A percentile compares a stretch with the other conserved stretches of the same genome.
Evolutionary conservation across 2,113 vertebrate genomes (phyloP).

Genomic region (Pelusios castaneus): DNA sequence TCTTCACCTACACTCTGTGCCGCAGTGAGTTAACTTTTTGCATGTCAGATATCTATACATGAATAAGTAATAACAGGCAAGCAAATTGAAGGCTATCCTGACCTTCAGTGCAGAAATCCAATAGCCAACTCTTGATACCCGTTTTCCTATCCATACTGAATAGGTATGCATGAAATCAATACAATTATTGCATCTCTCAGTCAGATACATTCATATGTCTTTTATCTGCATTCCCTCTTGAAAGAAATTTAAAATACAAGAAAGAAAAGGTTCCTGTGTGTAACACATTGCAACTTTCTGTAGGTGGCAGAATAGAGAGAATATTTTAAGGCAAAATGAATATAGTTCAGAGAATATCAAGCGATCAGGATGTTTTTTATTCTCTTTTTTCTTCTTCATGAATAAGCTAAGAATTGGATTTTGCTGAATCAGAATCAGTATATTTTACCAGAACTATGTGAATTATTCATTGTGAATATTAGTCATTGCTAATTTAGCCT

Average conservation of each 20-base stretch:
- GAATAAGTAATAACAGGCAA: neutral
- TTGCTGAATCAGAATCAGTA: neutral
- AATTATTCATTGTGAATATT: neutral
- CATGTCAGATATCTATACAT: neutral
- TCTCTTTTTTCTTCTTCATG: accelerated
- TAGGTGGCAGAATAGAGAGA: neutral
- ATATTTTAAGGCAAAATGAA: neutral
- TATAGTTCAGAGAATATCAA: neutral
- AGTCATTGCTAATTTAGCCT: neutral
- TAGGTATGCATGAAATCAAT: neutral
- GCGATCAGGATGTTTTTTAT: neutral
- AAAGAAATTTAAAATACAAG: neutral
- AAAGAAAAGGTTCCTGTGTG: neutral
- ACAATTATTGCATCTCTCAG: neutral
- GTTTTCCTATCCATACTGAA: neutral
- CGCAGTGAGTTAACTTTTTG: neutral
- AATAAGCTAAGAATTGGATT: neutral
- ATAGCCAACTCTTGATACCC: neutral
- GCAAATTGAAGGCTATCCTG: accelerated
- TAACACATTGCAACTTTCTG: neutral
- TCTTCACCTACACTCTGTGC: neutral
- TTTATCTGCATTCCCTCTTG: conserved; percentile 4
- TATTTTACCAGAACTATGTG: neutral
- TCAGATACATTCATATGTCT: neutral
- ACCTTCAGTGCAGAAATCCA: accelerated